Evolutionary conservation across 2,797 vertebrate species (phyloP).

Genomic region (Notamacropus eugenii): DNA sequence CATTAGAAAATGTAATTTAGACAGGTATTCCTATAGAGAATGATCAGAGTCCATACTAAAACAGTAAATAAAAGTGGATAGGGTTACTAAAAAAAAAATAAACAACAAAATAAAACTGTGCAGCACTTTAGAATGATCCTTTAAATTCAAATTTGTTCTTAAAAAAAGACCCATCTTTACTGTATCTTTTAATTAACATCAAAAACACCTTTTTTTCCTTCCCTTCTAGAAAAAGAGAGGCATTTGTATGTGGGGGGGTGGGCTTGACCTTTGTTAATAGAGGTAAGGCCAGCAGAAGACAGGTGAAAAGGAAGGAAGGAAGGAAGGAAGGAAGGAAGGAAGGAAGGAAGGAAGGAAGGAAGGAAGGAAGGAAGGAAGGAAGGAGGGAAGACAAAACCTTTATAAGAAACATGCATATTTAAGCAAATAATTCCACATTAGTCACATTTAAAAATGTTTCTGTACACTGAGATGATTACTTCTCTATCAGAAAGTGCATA

Average conservation of each 20-base stretch:
- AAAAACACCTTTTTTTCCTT: too few species aligned
- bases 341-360: too few species aligned
- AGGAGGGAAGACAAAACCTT: too few species aligned
- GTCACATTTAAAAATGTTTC: too few species aligned
- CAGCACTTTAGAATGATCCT: not conserved
- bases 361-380: not conserved
- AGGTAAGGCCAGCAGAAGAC: too few species aligned
- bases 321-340: too few species aligned
- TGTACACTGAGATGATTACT: too few species aligned
- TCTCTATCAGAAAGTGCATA: too few species aligned
- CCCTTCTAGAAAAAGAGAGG: not conserved
- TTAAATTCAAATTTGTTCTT: not conserved
- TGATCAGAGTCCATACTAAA: not conserved
- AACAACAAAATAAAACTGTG: not conserved
- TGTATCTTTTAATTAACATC: not conserved
- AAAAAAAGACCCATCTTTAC: not conserved
- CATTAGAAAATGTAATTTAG: not conserved
- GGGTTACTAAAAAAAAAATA: not conserved
- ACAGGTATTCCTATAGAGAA: not conserved
- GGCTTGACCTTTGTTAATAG: too few species aligned
- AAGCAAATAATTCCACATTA: too few species aligned
- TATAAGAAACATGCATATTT: too few species aligned
- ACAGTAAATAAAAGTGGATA: not conserved
- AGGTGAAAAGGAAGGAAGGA: too few species aligned
- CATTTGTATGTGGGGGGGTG: rapidly evolving